These are phyloP conservation scores for Catocala sponsa DNA, from an alignment of 2,888 invertebrate species.

Conservation along the genomic window DNA sequence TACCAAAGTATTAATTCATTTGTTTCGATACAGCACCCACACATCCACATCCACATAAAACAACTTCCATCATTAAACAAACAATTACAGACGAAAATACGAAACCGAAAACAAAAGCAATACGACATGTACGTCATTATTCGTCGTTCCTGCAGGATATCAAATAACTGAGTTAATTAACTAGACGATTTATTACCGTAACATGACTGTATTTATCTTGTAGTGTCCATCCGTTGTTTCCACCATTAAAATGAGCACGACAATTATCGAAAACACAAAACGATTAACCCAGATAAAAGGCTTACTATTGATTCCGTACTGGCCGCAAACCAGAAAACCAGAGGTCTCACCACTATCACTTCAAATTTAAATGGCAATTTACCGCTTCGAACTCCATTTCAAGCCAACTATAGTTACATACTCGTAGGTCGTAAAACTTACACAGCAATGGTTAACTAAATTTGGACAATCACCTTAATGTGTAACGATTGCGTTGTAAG, in stretches of 20 bases:
- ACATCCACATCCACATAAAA: not conserved
- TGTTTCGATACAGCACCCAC: too few species aligned
- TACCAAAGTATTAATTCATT: too few species aligned
- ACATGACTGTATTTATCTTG: conserved; percentile 39
- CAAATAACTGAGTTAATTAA: conserved; percentile 11
- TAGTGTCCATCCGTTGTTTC: conserved; percentile 26
- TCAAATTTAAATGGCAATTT: conserved; percentile 22
- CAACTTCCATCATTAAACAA: not conserved
- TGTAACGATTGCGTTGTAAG: conserved; percentile 11
- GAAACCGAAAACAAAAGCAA: not conserved
- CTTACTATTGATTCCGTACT: conserved; percentile 56
- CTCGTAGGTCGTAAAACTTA: not conserved
- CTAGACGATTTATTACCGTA: conserved; percentile 20
- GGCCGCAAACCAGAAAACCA: conserved; percentile 61
- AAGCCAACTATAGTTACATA: conserved; percentile 10
- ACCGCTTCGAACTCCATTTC: conserved; percentile 28
- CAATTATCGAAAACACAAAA: conserved; percentile 68
- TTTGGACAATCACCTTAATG: conserved; percentile 6
- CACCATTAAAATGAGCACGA: conserved; percentile 60
- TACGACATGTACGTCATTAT: not conserved
- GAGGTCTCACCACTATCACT: conserved; percentile 28
- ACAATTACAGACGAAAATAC: not conserved
- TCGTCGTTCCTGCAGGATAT: not conserved
- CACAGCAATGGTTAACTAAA: conserved; percentile 25
- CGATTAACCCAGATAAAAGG: conserved; percentile 69